Percentiles rank a stretch among this genome's conserved stretches.
Conservation (phyloP, 2,888 invertebrate genomes). For the Parelbella ahira region DNA sequence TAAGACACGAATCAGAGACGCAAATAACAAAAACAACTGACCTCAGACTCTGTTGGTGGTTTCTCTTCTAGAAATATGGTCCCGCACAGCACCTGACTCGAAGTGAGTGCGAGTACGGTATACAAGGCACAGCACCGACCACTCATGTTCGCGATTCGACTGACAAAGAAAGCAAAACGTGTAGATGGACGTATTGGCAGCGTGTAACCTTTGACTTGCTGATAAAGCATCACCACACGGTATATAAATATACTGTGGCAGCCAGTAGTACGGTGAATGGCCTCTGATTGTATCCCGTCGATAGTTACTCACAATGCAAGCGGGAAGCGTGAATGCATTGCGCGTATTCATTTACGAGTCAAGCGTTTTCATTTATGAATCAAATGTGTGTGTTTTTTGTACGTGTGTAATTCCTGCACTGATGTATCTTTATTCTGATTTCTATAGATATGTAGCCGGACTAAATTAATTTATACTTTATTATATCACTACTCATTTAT, state of each 20-base stretch:
- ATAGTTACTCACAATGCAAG: constrained; percentile 29
- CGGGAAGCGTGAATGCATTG: constrained; percentile 13
- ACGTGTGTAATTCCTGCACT: too few species aligned
- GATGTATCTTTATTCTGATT: too few species aligned
- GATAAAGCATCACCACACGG: constrained; percentile 30
- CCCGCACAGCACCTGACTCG: constrained; percentile 36
- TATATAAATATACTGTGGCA: constrained; percentile 14
- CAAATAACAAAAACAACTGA: constrained; percentile 37
- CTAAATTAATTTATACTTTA: too few species aligned
- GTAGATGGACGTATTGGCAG: constrained; percentile 24
- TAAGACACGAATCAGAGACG: not conserved
- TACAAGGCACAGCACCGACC: constrained; percentile 32
- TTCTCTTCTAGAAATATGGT: constrained; percentile 56
- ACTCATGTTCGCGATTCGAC: constrained; percentile 40
- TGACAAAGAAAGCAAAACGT: constrained; percentile 37
- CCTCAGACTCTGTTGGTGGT: constrained; percentile 52
- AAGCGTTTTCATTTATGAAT: too few species aligned
- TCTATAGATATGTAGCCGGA: too few species aligned
- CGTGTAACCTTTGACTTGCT: constrained; percentile 41
- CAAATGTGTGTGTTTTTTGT: too few species aligned
- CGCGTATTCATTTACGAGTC: too few species aligned
- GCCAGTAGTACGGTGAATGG: constrained; percentile 33
- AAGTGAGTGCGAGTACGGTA: constrained; percentile 30
- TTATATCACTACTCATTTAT: too few species aligned
- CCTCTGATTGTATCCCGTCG: constrained; percentile 31